Conservation (phyloP, 2,888 invertebrate species). For the Anthrax anthrax region DNA sequence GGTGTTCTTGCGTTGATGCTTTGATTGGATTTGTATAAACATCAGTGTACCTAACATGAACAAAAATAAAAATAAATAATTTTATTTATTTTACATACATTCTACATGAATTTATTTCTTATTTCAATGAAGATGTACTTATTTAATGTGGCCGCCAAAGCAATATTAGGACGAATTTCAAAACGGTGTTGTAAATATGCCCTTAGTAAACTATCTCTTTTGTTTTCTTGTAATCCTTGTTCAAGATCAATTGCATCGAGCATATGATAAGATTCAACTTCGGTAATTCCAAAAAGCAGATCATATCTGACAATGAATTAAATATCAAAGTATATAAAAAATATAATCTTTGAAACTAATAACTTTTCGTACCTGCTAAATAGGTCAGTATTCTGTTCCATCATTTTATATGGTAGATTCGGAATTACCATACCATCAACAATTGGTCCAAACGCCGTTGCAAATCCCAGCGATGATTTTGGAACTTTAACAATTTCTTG, state of each 20-base stretch:
- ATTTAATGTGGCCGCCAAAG: conserved; percentile 46
- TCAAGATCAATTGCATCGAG: conserved; percentile 56
- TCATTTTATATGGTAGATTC: conserved; percentile 60
- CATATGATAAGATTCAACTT: conserved; percentile 64
- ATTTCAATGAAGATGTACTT: too few species aligned
- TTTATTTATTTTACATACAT: too few species aligned
- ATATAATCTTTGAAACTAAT: too few species aligned
- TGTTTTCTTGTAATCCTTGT: conserved; percentile 58
- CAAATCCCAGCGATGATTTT: conserved; percentile 53
- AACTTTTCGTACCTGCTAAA: conserved; percentile 50
- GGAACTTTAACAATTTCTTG: conserved; percentile 56
- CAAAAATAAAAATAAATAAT: too few species aligned
- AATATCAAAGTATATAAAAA: too few species aligned
- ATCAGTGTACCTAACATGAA: conserved; percentile 38
- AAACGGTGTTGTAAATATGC: conserved; percentile 66
- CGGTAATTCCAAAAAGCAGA: conserved; percentile 72
- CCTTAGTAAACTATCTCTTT: conserved; percentile 59
- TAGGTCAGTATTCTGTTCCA: conserved; percentile 57
- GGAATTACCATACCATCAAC: conserved; percentile 77
- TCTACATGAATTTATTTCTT: too few species aligned
- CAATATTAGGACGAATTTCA: conserved; percentile 57
- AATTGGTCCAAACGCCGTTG: conserved; percentile 76
- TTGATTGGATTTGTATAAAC: conserved; percentile 43
- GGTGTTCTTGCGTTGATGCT: conserved; percentile 40
- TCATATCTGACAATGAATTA: conserved; percentile 48